Evolutionary conservation across 2,888 invertebrate species (phyloP).

Genomic region (Parasteatoda lunata): DNA sequence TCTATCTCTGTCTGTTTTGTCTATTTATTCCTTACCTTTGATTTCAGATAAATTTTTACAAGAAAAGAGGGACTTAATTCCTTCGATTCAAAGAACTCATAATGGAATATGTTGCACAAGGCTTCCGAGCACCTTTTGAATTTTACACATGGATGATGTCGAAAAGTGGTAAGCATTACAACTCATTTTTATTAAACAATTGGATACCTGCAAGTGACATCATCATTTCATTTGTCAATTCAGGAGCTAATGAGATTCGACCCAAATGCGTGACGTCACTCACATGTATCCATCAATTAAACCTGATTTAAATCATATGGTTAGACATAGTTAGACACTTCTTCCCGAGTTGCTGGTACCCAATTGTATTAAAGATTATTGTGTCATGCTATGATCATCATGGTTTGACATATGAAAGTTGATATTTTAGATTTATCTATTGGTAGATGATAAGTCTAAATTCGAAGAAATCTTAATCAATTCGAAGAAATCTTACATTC

Average conservation of each 20-base stretch:
- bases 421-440: too few relatives aligned
- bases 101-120: slow-evolving; percentile 59
- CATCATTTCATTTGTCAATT: not conserved
- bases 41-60: too few relatives aligned
- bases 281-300: not conserved
- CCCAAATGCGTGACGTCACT: not conserved
- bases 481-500: too few relatives aligned
- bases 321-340: not conserved
- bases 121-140: slow-evolving; percentile 50
- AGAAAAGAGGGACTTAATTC: too few relatives aligned
- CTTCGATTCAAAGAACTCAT: too few relatives aligned
- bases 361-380: not conserved
- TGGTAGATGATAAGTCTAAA: too few relatives aligned
- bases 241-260: not conserved
- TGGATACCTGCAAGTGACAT: not conserved
- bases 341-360: not conserved
- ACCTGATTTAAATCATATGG: not conserved
- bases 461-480: too few relatives aligned
- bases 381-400: too few relatives aligned
- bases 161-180: slow-evolving; percentile 50
- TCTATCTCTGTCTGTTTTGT: too few relatives aligned
- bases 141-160: slow-evolving; percentile 63
- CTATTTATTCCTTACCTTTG: too few relatives aligned
- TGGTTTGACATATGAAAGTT: too few relatives aligned
- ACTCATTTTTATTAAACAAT: not conserved